phyloP scores from a whole-genome alignment of 2,888 invertebrate species.

The Lithosia quadra region DNA sequence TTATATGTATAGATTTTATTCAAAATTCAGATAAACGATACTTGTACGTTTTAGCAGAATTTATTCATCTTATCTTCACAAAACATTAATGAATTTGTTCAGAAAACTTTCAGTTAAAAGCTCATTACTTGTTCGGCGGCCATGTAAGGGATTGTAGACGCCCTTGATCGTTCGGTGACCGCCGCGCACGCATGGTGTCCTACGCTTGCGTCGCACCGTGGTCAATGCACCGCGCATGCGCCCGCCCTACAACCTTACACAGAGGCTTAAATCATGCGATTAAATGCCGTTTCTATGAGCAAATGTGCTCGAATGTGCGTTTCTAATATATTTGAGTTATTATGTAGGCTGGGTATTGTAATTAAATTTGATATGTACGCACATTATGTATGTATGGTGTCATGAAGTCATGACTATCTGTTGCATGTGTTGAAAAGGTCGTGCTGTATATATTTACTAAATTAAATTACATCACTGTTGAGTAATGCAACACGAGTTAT shows the following conservation, averaged over 20 bases:
- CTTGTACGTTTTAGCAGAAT: no score
- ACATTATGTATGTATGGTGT: slow-evolving; percentile 3
- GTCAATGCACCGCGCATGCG: slow-evolving; percentile 49
- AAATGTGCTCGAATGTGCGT: slow-evolving; percentile 41
- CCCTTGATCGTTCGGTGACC: slow-evolving; percentile 77
- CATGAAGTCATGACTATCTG: slow-evolving; percentile 10
- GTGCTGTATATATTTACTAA: background rate
- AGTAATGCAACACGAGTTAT: background rate
- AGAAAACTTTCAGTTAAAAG: background rate
- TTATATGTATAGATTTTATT: no score
- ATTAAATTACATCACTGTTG: background rate
- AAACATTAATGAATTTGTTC: no score
- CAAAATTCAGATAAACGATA: no score
- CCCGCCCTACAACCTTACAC: slow-evolving; percentile 32
- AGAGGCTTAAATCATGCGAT: slow-evolving; percentile 14
- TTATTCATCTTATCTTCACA: no score
- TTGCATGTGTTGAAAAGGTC: slow-evolving; percentile 16
- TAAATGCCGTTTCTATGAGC: slow-evolving; percentile 28
- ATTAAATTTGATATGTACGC: slow-evolving; percentile 38
- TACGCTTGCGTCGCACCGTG: slow-evolving; percentile 38
- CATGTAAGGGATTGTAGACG: slow-evolving; percentile 81
- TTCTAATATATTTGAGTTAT: slow-evolving; percentile 35
- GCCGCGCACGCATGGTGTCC: slow-evolving; percentile 60
- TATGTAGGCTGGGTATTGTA: slow-evolving; percentile 34
- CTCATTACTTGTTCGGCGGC: slow-evolving; percentile 36